Evolutionary conservation across 2,797 vertebrate genomes (phyloP).

Genomic region (Anableps anableps): DNA sequence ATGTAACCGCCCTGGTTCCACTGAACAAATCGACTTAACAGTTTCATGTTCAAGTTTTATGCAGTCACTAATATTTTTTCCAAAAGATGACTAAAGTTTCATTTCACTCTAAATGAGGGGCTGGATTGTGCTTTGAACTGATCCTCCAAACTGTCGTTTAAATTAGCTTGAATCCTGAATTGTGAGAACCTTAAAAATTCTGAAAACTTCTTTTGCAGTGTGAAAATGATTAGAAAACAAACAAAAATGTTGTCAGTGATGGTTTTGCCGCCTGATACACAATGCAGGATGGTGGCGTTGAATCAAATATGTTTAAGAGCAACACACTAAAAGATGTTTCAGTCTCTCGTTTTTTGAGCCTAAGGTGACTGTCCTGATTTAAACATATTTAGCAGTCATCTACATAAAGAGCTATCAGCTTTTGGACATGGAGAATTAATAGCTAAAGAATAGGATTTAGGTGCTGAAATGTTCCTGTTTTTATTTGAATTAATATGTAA

Average conservation of each 20-base stretch:
- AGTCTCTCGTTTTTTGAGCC: neutral
- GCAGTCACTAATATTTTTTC: neutral
- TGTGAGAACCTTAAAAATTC: neutral
- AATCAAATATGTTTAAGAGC: neutral
- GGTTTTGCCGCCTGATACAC: neutral
- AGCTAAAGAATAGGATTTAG: neutral
- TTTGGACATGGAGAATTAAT: neutral
- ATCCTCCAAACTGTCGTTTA: neutral
- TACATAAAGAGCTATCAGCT: neutral
- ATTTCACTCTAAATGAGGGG: neutral
- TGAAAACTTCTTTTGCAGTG: neutral
- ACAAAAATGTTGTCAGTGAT: neutral
- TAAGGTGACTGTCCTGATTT: neutral
- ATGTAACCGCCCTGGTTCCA: neutral
- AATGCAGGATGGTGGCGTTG: neutral
- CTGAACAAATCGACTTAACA: slow-evolving; percentile 1
- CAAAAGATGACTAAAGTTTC: neutral
- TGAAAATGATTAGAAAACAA: neutral
- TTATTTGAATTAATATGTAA: neutral
- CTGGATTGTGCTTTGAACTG: neutral
- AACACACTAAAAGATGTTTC: neutral
- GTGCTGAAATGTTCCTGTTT: neutral
- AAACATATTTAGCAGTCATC: neutral
- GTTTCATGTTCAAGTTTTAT: neutral
- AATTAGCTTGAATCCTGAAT: neutral